Evolutionary conservation across 64 coral and sea anemone species (phyloP), one percentile per base, ranked within the genome.

Genomic region (Montipora capricornis): DNA sequence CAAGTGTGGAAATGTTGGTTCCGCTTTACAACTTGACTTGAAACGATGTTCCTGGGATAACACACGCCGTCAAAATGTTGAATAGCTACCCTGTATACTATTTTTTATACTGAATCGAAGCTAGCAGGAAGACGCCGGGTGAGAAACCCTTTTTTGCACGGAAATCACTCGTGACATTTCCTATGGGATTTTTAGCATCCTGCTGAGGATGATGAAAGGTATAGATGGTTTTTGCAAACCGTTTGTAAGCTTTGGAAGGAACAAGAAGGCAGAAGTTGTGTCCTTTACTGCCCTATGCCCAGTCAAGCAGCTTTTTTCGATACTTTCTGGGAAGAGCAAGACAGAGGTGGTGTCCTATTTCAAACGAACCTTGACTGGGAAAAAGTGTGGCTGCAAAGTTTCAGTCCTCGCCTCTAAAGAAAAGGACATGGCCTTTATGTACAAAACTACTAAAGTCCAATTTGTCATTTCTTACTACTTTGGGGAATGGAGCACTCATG

Each of bases 401-500:
- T 37, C 55, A 68, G 82, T 95, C 17, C 19, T 95, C 19, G 89
- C 86, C 20, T 90, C 89, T 49, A 88, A 95, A 76, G 78, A 84
- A 22, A 95, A 95, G 47, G 81, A 95, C 61, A 80, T 91, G 62
- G 88, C 83, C 12, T 87, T 95, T 58, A 73, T 76, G 10, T 95
- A 91, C 81, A 95, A 95, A 69, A 76, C 59, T 8, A 77, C 47
- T 46, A 91, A 78, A 55, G 74, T 89, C 69, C 47, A 95, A 89
- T 77, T 95, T 70, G 78, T 73, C 37, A 88, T 95, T 88, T 49
- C 66, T 3, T 95, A 68, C 59, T 76, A 95, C 75, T 95, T 78
- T 87, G 94, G 94, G 20, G 94, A 95, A 82, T 95, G 83, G 89
- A 95, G 92, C 69, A 78, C 22, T 58, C 44, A 81, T 87, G 89